Evolutionary conservation across 1,140 invertebrate genomes (phyloP), one percentile per base, ranked within the genome.

Genomic region (Mercenaria mercenaria): DNA sequence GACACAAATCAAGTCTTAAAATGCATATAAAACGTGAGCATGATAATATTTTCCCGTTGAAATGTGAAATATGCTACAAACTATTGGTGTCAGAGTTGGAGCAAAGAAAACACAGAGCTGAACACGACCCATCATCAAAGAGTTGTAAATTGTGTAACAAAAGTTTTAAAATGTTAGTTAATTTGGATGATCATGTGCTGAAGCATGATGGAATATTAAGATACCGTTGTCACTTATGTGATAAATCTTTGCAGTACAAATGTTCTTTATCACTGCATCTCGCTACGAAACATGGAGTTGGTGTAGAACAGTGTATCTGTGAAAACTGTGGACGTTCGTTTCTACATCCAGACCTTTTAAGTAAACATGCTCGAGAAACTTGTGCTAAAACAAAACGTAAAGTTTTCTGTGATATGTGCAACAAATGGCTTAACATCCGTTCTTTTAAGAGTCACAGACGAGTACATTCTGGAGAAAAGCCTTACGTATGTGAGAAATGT

Each of bases 401-500:
- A 52, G n/a, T n/a, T n/a, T n/a, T n/a, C n/a, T 77, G 74, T 77
- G 26, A 13, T 11, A 6, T 43, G 11, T 77, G 74, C 52, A 29
- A 23, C 29, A 34, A 26, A 43, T 10, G 23, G 6, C 23, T 13
- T n/a, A 20, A 32, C 1, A 41, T 8, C 0, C 6, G 1, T 1
- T 50, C 8, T n/a, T 32, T 81, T 18, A 37, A 8, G 13, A 10
- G n/a, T 4, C 79, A 81, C 29, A 37, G 23, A 29, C 37, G 50
- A 20, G 23, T 11, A 32, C 79, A 81, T 39, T 18, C 32, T 18
- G 74, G 74, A 13, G 74, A 50, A 26, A 26, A 43, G 13, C 43
- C 74, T 0, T 77, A 8, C 10, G n/a, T 81, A 13, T 81, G 79
- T 81, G 79, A 81, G 15, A 47, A 56, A 34, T 81, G 79, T 39